Evolutionary conservation across 1,140 invertebrate genomes (phyloP).

Genomic region (Tetramorium simillimum): DNA sequence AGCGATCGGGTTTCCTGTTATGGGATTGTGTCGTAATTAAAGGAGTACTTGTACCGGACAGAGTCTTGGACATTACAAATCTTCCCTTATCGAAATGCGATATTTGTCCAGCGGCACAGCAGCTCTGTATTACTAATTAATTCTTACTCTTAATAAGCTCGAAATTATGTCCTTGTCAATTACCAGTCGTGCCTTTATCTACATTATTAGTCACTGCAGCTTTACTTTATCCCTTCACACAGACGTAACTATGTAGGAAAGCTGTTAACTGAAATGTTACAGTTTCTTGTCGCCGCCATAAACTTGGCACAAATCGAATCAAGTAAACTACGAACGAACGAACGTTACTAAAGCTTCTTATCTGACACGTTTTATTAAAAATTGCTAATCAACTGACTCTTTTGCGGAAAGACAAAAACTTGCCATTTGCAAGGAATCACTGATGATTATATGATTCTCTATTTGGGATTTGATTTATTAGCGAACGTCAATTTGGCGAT

Average conservation of each 20-base stretch:
- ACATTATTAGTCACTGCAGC: not conserved
- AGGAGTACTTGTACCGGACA: not conserved
- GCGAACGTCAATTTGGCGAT: not conserved
- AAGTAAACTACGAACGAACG: not conserved
- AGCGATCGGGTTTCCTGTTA: slow-evolving; percentile 30
- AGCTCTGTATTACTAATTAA: not conserved
- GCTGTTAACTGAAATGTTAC: not conserved
- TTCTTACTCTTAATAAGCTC: not conserved
- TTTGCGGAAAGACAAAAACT: not conserved
- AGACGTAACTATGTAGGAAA: not conserved
- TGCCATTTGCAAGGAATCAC: not conserved
- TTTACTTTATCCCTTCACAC: not conserved
- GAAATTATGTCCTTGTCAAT: not conserved
- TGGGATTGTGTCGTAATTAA: slow-evolving; percentile 30
- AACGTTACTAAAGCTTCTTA: slow-evolving; percentile 10
- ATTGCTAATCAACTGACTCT: slow-evolving; percentile 7
- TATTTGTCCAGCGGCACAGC: not conserved
- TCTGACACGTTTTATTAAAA: slow-evolving; percentile 29
- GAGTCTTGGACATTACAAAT: not conserved
- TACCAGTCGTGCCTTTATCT: not conserved
- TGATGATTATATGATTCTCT: not conserved
- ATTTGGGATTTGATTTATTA: not conserved
- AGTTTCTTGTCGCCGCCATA: not conserved
- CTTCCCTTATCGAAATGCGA: not conserved
- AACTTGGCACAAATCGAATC: not conserved